Percentiles rank a stretch among this genome's conserved stretches.
These are phyloP conservation scores for Aproaerema taeniolella DNA, from an alignment of 2,888 invertebrate species.

Conservation along the genomic window DNA sequence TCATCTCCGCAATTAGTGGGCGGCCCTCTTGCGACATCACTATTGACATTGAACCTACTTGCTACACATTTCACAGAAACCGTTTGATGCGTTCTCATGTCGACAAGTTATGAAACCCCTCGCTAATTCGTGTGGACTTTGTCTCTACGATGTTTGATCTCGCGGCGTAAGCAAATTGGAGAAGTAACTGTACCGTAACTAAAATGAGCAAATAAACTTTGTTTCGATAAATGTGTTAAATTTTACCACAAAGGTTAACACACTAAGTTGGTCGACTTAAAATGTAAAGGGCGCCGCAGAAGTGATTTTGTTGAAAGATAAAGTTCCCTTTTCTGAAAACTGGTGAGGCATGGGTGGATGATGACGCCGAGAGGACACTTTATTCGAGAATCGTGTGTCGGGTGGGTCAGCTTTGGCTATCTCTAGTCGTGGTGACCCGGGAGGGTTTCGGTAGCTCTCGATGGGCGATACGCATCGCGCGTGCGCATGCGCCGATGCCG, in stretches of 20 bases:
- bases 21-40: slow-evolving; percentile 52
- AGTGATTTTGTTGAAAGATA: no score
- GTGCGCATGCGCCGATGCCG: slow-evolving; percentile 60
- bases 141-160: slow-evolving; percentile 10
- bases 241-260: no score
- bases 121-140: slow-evolving; percentile 40
- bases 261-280: no score
- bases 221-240: no score
- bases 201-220: no score
- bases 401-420: slow-evolving; percentile 17
- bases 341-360: slow-evolving; percentile 17
- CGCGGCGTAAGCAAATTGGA: slow-evolving; percentile 2
- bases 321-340: slow-evolving; percentile 8
- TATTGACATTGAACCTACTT: slow-evolving; percentile 70
- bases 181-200: no score
- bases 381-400: slow-evolving; percentile 57
- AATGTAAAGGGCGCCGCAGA: slow-evolving; percentile 7
- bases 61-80: slow-evolving; percentile 68
- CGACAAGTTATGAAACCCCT: slow-evolving; percentile 29
- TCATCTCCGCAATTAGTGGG: slow-evolving; percentile 61
- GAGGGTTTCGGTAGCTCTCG: slow-evolving; percentile 7
- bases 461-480: slow-evolving; percentile 55
- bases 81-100: slow-evolving; percentile 46
- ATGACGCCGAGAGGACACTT: slow-evolving; percentile 44
- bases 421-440: slow-evolving; percentile 6